phyloP scores from a whole-genome alignment of 1,140 invertebrate species.

The Diploscapter pachys region DNA sequence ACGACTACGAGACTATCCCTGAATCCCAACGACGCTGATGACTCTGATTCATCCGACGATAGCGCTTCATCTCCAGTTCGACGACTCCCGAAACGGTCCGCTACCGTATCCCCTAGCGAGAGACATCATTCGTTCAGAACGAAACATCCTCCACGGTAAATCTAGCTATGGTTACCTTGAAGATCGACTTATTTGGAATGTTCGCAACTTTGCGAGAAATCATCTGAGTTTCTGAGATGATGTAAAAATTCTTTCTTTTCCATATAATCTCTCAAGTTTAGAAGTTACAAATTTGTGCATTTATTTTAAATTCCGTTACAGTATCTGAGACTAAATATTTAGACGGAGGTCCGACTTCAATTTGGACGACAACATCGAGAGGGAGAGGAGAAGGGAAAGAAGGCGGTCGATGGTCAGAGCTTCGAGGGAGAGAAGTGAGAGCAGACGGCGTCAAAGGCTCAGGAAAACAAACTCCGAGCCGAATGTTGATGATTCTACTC shows the following conservation, averaged over 20 bases:
- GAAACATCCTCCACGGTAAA: neutral
- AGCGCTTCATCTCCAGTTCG: slow-evolving; percentile 9
- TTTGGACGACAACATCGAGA: slow-evolving; percentile 31
- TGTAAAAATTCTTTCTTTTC: neutral
- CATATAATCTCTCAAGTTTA: too few species aligned
- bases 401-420: slow-evolving; percentile 17
- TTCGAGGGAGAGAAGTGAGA: slow-evolving; percentile 25
- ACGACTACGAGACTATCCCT: slow-evolving; percentile 19
- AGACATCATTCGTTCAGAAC: slow-evolving; percentile 18
- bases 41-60: slow-evolving; percentile 37
- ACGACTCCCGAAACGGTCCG: slow-evolving; percentile 35
- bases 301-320: too few species aligned
- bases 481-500: slow-evolving; percentile 33
- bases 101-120: slow-evolving; percentile 40
- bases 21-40: slow-evolving; percentile 39
- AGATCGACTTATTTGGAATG: too few species aligned
- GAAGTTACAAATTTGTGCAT: too few species aligned
- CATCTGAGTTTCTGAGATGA: slow-evolving; percentile 1
- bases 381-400: slow-evolving; percentile 21
- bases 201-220: too few species aligned
- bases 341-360: slow-evolving; percentile 41
- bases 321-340: neutral
- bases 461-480: slow-evolving; percentile 46
- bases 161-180: neutral
- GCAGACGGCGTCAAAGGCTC: slow-evolving; percentile 22